Evolutionary conservation across 2,113 vertebrate genomes (phyloP), one percentile per base, ranked within the genome.

Genomic region (Tonatia bakeri): DNA sequence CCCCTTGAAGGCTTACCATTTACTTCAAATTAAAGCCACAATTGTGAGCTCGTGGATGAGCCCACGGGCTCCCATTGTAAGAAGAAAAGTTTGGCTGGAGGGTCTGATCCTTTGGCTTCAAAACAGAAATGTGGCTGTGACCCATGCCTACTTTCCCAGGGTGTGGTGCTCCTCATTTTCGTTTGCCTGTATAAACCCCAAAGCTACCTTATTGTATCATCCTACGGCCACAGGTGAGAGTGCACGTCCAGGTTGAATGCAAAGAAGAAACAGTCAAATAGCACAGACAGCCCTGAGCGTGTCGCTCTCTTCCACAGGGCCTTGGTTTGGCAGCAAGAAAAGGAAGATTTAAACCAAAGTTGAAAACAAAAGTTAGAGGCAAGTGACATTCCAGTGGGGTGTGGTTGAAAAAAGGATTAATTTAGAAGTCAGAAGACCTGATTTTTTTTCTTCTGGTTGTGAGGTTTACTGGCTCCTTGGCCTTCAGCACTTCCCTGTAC

Each of bases 1-100:
- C 28, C 80, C 45, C 82, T 85, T 75, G 67, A 77, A 91, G 79
- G 56, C 67, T 97, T 43, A 82, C 56, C 69, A 45, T 94, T 96
- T 69, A 89, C 0, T 93, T 97, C 59, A 9, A 92, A 2, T 91
- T 90, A 88, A 87, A 92, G 36, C 45, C 33, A 80, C 28, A 45
- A 22, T 24, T 69, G 9, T 33, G 26, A 50, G 14, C 14, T 36
- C 26, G 24, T 4, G 1, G 13, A 72, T 17, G 47, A 85, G 0
- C 5, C 20, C 52, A 8, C 13, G 7, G 19, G 8, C 70, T 95
- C 11, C 36, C 19, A 5, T 70, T 47, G 31, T 86, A 19, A 52
- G 72, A 90, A 36, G 7, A 4, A 81, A n/a, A 73, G 20, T 22
- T 47, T 31, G 38, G 2, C 26, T 33, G 16, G 7, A n/a, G 31